Evolutionary conservation across 1,140 invertebrate genomes (phyloP), one percentile per base, ranked within the genome.

Genomic region (Meloidogyne chitwoodi): DNA sequence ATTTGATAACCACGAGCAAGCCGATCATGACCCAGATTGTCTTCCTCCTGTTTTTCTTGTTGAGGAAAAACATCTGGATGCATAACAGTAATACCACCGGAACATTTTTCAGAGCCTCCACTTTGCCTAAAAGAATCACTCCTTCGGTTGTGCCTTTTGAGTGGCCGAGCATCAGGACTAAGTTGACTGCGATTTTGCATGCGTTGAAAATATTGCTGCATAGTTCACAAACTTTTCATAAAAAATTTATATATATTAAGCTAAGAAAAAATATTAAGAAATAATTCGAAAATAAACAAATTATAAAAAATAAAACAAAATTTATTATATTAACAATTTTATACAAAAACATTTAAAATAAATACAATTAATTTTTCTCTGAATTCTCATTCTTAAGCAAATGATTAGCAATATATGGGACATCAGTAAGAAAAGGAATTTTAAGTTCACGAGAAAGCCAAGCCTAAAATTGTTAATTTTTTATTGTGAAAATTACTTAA

Each of bases 361-460:
- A 56, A 19, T 44, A 44, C 41, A 44, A 56, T 22, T 56, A 56
- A 56, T 56, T 56, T 22, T 56, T 56, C 48, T 56, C 48, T 6
- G 48, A 19, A 56, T 56, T 56, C 4, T 8, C n/a, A 56, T 56
- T 56, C 48, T 56, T 56, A 8, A 56, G 48, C 48, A 56, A 4
- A n/a, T 56, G 48, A 56, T n/a, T 56, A n/a, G 48, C 48, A 56
- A 56, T 56, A 56, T 56, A 56, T n/a, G 48, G 48, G 48, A 1
- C 48, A 29, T 86, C 84, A 14, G 84, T 86, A 10, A 86, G 77
- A 63, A 86, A 73, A n/a, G 84, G 84, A 64, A 87, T 87, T 24
- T 77, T 44, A 12, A 86, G 77, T 0, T 75, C 74, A 26, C 81
- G 75, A n/a, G 74, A 73, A 80, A 87, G 82, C 82, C 83, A 87